Evolutionary conservation across 2,113 vertebrate genomes (phyloP).

Genomic region (Eptesicus fuscus): DNA sequence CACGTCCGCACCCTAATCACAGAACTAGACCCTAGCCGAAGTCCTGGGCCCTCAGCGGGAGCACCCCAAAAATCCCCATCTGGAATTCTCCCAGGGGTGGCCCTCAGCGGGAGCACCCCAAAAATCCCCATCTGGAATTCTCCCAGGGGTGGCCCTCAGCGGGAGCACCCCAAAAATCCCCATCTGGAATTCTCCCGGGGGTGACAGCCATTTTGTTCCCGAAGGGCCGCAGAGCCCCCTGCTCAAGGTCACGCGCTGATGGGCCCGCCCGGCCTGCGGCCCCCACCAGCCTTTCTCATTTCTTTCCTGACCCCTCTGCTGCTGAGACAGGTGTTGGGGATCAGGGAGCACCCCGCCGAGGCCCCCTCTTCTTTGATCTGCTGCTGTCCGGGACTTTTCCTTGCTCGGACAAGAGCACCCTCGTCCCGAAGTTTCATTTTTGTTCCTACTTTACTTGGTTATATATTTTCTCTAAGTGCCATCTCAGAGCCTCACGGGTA

Average conservation of each 20-base stretch:
- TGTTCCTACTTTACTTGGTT: neutral
- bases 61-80: neutral
- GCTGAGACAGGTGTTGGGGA: neutral
- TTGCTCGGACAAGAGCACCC: neutral
- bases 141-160: too few species aligned
- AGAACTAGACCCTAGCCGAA: neutral
- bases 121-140: neutral
- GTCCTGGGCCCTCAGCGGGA: neutral
- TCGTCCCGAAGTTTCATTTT: neutral
- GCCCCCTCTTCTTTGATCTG: neutral
- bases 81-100: neutral
- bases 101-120: rapidly evolving
- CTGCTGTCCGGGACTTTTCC: neutral
- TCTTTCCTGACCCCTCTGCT: neutral
- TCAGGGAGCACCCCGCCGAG: neutral
- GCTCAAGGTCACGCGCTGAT: neutral
- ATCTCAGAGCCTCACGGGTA: neutral
- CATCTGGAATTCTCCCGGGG: neutral
- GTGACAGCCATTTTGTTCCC: neutral
- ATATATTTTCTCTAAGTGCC: neutral
- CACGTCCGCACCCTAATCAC: rapidly evolving
- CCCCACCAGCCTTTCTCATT: neutral
- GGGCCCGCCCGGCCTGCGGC: neutral
- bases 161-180: neutral
- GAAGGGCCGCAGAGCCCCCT: neutral